These are phyloP conservation scores for Solen grandis DNA, from an alignment of 1,140 invertebrate genomes.

Conservation along the genomic window DNA sequence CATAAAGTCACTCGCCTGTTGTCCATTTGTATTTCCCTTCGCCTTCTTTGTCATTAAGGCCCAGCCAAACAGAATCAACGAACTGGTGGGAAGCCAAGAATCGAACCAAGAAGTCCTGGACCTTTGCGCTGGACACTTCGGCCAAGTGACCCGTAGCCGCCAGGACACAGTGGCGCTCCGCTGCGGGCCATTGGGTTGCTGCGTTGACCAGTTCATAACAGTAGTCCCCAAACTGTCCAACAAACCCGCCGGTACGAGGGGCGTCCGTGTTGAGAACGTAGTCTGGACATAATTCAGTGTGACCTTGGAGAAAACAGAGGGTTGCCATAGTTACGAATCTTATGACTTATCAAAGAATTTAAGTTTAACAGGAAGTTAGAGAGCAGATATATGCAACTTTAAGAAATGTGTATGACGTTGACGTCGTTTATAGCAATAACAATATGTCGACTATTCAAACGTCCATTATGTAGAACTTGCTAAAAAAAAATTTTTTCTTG, in stretches of 20 bases:
- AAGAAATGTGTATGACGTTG: too few relatives aligned
- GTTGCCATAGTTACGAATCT: not conserved
- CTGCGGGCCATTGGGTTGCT: slow-evolving; percentile 22
- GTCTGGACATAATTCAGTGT: slow-evolving; percentile 26
- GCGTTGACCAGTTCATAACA: slow-evolving; percentile 40
- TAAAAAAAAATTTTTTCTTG: too few relatives aligned
- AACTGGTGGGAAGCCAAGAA: slow-evolving; percentile 20
- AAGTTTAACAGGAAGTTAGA: too few relatives aligned
- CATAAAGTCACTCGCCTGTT: slow-evolving; percentile 8
- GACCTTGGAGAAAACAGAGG: not conserved
- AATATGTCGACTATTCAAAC: too few relatives aligned
- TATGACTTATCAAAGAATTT: too few relatives aligned
- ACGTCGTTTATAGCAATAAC: too few relatives aligned
- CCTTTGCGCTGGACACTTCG: slow-evolving; percentile 14
- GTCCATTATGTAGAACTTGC: too few relatives aligned
- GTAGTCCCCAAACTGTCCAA: slow-evolving; percentile 42
- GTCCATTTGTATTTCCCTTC: slow-evolving; percentile 32
- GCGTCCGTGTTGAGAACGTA: slow-evolving; percentile 30
- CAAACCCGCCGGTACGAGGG: not conserved
- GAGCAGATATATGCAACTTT: too few relatives aligned
- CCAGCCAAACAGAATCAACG: slow-evolving; percentile 21
- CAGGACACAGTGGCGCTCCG: slow-evolving; percentile 20
- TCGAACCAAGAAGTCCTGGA: slow-evolving; percentile 22
- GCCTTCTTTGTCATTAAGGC: slow-evolving; percentile 16
- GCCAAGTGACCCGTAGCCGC: not conserved